Evolutionary conservation across 1,140 invertebrate species (phyloP).

Genomic region (Hetaerina americana): DNA sequence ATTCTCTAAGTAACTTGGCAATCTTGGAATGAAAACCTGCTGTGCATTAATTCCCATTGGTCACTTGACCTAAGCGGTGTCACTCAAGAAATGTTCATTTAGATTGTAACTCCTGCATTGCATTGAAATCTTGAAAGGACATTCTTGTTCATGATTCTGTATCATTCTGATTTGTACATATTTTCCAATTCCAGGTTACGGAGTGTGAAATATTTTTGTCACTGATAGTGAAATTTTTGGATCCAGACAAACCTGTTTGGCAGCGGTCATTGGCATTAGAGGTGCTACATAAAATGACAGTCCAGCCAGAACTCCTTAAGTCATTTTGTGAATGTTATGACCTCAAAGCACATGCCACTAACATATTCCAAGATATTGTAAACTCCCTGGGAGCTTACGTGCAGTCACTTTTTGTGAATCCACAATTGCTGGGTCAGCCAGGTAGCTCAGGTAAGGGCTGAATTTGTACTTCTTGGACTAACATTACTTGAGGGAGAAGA

Average conservation of each 20-base stretch:
- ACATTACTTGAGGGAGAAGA: no score
- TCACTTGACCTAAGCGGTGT: no score
- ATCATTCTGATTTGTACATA: constrained; percentile 4
- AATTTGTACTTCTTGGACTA: no score
- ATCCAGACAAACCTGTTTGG: constrained; percentile 92
- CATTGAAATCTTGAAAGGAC: no score
- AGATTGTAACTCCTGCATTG: no score
- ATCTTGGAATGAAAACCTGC: no score
- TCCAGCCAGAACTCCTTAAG: constrained; percentile 74
- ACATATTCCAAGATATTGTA: constrained; percentile 90
- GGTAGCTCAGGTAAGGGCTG: constrained; percentile 29
- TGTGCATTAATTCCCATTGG: no score
- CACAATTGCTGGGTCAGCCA: constrained; percentile 34
- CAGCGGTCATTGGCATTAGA: constrained; percentile 88
- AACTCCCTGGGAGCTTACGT: constrained; percentile 89
- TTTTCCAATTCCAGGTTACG: constrained; percentile 55
- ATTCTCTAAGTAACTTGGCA: no score
- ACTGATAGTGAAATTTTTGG: constrained; percentile 91
- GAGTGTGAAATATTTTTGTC: constrained; percentile 98
- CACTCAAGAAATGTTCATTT: no score
- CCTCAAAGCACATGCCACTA: constrained; percentile 81
- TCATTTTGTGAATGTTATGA: constrained; percentile 92
- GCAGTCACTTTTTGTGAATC: constrained; percentile 79
- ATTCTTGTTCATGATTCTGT: no score
- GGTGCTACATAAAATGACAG: constrained; percentile 87